Percentiles rank a stretch among this genome's conserved stretches.
These are phyloP conservation scores for Lophura nycthemera DNA, from an alignment of 2,113 vertebrate genomes.

Conservation along the genomic window DNA sequence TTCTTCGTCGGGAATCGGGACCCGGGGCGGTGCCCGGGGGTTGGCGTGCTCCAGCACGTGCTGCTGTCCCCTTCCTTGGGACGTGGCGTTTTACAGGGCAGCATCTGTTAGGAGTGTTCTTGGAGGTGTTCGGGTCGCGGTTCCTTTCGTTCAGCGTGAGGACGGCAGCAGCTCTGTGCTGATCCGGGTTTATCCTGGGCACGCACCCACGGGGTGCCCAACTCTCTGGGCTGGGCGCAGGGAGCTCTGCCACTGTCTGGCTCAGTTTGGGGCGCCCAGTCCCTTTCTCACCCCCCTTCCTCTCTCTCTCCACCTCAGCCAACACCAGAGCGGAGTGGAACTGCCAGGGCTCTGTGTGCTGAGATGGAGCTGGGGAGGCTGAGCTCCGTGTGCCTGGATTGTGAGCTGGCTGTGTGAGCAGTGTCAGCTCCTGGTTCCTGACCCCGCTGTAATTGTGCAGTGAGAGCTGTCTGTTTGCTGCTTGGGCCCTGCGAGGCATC, in stretches of 20 bases:
- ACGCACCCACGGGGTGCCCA: accelerated
- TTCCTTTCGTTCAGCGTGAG: not conserved
- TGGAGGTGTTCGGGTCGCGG: accelerated
- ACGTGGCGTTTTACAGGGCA: not conserved
- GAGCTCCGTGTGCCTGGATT: too few species aligned
- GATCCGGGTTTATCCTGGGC: accelerated
- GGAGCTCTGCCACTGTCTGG: too few species aligned
- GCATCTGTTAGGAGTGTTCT: accelerated
- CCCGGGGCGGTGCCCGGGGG: accelerated
- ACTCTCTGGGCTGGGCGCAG: accelerated
- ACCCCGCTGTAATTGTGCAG: not conserved
- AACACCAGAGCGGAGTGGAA: not conserved
- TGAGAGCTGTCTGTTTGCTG: not conserved
- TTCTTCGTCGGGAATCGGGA: not conserved
- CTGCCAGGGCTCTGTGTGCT: not conserved
- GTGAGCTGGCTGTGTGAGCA: not conserved
- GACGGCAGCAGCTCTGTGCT: not conserved
- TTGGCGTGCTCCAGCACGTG: accelerated
- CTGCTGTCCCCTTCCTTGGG: accelerated
- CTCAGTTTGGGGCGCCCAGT: too few species aligned
- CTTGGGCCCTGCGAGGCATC: not conserved
- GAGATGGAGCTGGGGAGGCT: not conserved
- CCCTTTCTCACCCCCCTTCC: not conserved
- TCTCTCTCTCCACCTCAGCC: not conserved
- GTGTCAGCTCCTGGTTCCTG: not conserved